Evolutionary conservation across 2,797 vertebrate species (phyloP).

Genomic region (Phataginus tetradactyla): DNA sequence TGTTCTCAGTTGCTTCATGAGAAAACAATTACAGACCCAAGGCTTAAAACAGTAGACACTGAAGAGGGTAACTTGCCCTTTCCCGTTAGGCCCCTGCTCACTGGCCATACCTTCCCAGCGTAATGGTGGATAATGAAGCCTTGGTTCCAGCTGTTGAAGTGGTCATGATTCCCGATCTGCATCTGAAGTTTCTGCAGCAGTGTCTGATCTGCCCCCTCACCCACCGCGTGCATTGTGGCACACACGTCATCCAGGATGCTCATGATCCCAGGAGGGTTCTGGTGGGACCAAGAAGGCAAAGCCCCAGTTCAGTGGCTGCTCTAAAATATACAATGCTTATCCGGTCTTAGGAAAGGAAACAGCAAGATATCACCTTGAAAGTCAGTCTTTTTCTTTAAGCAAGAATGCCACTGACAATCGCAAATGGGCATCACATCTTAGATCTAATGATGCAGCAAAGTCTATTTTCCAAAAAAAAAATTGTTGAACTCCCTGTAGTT

Average conservation of each 20-base stretch:
- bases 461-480: not conserved
- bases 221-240: conserved; percentile 98
- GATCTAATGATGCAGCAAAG: not conserved
- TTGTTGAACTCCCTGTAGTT: not conserved
- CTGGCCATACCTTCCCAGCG: conserved; percentile 93
- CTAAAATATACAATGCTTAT: not conserved
- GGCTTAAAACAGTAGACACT: not conserved
- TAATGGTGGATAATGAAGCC: conserved; percentile 99
- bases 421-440: not conserved
- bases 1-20: not conserved
- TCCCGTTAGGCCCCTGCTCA: not conserved
- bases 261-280: conserved; percentile 98
- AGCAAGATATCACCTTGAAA: conserved; percentile 15
- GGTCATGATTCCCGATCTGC: conserved; percentile 96
- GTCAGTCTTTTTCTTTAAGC: not conserved
- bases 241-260: conserved; percentile 98
- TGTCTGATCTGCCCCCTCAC: conserved; percentile 97
- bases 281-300: conserved; percentile 7
- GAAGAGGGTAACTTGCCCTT: not conserved
- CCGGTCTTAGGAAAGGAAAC: not conserved
- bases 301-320: not conserved
- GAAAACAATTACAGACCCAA: not conserved
- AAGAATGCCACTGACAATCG: not conserved
- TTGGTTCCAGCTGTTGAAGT: conserved; percentile 99
- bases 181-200: conserved; percentile 97